phyloP scores from a whole-genome alignment of 2,888 invertebrate genomes.

The Cantharis rufa region DNA sequence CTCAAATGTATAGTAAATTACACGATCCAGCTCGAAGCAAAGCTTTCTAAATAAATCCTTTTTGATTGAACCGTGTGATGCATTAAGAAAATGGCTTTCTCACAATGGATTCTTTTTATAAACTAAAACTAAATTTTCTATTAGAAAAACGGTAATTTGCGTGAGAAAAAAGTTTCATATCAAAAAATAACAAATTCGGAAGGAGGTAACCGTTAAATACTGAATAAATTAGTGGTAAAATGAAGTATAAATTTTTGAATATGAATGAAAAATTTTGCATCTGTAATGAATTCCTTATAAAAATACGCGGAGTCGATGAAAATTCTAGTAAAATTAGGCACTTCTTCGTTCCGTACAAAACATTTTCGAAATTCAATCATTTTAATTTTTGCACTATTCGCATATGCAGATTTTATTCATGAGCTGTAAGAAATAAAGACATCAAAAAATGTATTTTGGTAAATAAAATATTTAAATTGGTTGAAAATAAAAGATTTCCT shows the following conservation, averaged over 20 bases:
- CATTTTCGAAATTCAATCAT: not conserved
- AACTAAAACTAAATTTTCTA: slow-evolving; percentile 6
- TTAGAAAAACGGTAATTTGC: not conserved
- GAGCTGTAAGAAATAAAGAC: not conserved
- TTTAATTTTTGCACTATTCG: not conserved
- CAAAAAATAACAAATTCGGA: slow-evolving; percentile 11
- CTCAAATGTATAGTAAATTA: slow-evolving; percentile 29
- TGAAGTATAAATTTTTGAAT: slow-evolving; percentile 88
- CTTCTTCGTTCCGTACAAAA: not conserved
- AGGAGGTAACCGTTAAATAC: slow-evolving; percentile 45
- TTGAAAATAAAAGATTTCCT: too few species aligned
- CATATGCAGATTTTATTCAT: not conserved
- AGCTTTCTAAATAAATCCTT: slow-evolving; percentile 31
- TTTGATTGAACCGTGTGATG: slow-evolving; percentile 27
- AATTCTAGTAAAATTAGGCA: not conserved
- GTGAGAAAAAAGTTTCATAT: not conserved
- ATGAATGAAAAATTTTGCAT: slow-evolving; percentile 88
- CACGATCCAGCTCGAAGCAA: slow-evolving; percentile 12
- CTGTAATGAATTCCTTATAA: slow-evolving; percentile 76
- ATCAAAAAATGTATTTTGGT: too few species aligned
- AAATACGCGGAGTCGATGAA: slow-evolving; percentile 52
- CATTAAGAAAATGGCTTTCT: slow-evolving; percentile 29
- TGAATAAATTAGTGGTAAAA: slow-evolving; percentile 79
- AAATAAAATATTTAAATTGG: too few species aligned
- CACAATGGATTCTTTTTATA: slow-evolving; percentile 11